phyloP scores from a whole-genome alignment of 2,888 invertebrate species.

The Rotaria magnacalcarata region DNA sequence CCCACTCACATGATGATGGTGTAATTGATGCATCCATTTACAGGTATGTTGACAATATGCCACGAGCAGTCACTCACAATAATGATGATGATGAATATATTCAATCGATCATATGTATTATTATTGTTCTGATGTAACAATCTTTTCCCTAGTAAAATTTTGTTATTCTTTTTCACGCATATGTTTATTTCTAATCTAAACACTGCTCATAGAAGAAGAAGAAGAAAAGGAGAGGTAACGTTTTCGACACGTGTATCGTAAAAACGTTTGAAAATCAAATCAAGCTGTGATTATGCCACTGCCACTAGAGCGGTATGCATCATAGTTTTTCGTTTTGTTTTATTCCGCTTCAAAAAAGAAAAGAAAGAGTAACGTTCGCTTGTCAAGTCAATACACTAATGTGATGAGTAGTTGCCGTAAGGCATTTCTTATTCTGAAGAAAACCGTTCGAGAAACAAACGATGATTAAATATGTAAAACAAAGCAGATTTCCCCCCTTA shows the following conservation, averaged over 20 bases:
- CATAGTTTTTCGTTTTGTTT: not conserved
- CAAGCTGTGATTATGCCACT: conserved; percentile 26
- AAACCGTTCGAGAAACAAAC: too few species aligned
- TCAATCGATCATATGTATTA: not conserved
- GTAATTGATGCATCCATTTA: conserved; percentile 3
- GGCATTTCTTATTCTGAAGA: not conserved
- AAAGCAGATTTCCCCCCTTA: too few species aligned
- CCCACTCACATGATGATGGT: conserved; percentile 20
- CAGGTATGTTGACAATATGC: conserved; percentile 29
- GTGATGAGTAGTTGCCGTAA: not conserved
- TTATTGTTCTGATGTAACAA: not conserved
- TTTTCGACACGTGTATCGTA: not conserved
- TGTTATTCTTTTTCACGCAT: not conserved
- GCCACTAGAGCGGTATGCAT: conserved; percentile 16
- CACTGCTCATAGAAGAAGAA: not conserved
- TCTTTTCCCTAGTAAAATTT: too few species aligned
- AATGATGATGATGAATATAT: conserved; percentile 7
- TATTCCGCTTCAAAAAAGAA: not conserved
- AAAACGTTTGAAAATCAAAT: conserved; percentile 16
- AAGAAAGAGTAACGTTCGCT: conserved; percentile 18
- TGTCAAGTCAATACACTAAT: not conserved
- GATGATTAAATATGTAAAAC: too few species aligned
- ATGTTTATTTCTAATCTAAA: not conserved
- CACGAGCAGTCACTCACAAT: conserved; percentile 18
- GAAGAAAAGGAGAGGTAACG: not conserved